Conservation (phyloP, 2,888 invertebrate species). For the Miltochrista miniata region DNA sequence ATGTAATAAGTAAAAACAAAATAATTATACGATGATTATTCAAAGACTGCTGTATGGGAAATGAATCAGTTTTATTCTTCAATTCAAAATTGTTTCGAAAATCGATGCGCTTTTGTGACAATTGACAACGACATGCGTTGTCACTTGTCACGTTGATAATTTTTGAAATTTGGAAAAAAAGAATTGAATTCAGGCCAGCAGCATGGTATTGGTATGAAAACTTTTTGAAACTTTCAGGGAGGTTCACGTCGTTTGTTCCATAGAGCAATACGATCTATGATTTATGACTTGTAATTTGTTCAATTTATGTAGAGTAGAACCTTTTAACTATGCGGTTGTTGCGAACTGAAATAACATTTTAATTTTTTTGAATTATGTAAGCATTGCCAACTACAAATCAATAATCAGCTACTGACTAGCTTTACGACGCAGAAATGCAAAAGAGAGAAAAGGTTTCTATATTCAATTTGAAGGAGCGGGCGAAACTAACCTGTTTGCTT, state of each 20-base stretch:
- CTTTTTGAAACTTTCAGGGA: constrained; percentile 11
- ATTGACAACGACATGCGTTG: constrained; percentile 70
- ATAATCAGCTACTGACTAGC: too few relatives aligned
- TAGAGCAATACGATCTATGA: not conserved
- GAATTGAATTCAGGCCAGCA: constrained; percentile 32
- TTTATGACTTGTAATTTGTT: not conserved
- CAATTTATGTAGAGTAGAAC: too few relatives aligned
- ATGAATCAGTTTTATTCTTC: constrained; percentile 45
- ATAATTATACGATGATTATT: constrained; percentile 39
- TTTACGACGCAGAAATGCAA: too few relatives aligned
- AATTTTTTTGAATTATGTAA: too few relatives aligned
- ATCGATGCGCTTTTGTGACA: constrained; percentile 73
- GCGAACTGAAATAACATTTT: too few relatives aligned
- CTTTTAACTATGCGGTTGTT: too few relatives aligned
- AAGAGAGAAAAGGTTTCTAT: too few relatives aligned
- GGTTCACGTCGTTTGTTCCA: too few relatives aligned
- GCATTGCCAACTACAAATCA: too few relatives aligned
- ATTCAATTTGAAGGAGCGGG: too few relatives aligned
- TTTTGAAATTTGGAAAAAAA: constrained; percentile 69
- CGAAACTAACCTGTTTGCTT: too few relatives aligned
- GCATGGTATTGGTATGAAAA: constrained; percentile 4
- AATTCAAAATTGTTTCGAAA: constrained; percentile 60
- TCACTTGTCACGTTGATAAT: constrained; percentile 68
- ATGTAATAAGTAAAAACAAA: constrained; percentile 30
- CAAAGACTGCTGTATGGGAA: constrained; percentile 46